Conservation (phyloP, 37 sponge, comb jelly and placozoan genomes). For the Tethya wilhelma region DNA sequence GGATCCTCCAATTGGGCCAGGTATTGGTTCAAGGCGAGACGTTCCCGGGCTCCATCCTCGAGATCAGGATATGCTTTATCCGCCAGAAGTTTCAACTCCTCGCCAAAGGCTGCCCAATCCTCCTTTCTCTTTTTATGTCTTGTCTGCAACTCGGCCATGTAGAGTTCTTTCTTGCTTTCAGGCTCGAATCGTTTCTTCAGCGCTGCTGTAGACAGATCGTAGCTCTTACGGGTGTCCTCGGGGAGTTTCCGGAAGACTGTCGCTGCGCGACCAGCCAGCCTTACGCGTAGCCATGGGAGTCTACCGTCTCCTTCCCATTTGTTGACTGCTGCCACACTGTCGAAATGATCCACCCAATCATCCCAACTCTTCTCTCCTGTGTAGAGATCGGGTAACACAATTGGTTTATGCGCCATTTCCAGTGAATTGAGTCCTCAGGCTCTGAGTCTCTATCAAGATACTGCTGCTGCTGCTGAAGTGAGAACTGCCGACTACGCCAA, state of each 20-base stretch:
- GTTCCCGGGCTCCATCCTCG: conserved; percentile 27
- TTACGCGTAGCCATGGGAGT: conserved; percentile 26
- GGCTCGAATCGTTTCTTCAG: conserved; percentile 29
- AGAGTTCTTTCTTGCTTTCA: conserved; percentile 19
- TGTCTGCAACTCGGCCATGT: conserved; percentile 40
- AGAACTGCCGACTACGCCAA: too few relatives aligned
- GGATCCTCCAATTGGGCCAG: conserved; percentile 23
- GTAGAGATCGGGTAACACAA: conserved; percentile 12
- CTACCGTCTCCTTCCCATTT: conserved; percentile 12
- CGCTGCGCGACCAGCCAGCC: conserved; percentile 24
- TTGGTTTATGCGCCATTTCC: too few relatives aligned
- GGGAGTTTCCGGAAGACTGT: conserved; percentile 12
- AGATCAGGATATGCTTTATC: conserved; percentile 35
- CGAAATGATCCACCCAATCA: conserved; percentile 33
- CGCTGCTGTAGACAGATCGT: background rate
- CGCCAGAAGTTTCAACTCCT: conserved; percentile 18
- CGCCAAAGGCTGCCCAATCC: conserved; percentile 40
- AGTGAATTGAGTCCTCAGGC: too few relatives aligned
- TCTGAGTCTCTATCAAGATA: too few relatives aligned
- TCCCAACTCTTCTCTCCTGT: conserved; percentile 28
- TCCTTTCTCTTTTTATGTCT: conserved; percentile 8
- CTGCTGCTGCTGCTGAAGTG: too few relatives aligned
- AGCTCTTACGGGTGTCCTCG: conserved; percentile 8
- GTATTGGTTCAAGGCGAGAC: conserved; percentile 27
- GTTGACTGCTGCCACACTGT: conserved; percentile 20